Conservation (phyloP, 1,140 invertebrate genomes). For the Dendrolimus kikuchii region DNA sequence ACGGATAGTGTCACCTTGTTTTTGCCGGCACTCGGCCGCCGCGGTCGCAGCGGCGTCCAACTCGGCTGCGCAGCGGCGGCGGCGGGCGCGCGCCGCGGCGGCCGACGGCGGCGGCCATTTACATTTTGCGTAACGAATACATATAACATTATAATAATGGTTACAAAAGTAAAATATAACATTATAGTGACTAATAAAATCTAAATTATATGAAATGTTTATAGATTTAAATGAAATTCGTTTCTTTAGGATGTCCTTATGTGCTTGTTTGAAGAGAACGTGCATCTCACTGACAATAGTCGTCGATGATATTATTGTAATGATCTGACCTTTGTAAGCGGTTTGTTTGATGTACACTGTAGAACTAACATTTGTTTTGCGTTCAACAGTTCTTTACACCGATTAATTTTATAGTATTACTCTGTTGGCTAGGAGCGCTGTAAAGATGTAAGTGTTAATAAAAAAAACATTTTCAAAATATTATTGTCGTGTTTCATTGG, state of each 20-base stretch:
- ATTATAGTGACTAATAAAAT: slow-evolving; percentile 70
- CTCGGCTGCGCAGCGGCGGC: slow-evolving; percentile 6
- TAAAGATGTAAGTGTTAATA: slow-evolving; percentile 73
- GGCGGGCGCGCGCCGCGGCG: slow-evolving; percentile 10
- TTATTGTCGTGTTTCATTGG: slow-evolving; percentile 61
- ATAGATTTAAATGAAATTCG: slow-evolving; percentile 69
- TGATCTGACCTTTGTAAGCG: slow-evolving; percentile 60
- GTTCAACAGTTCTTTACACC: slow-evolving; percentile 69
- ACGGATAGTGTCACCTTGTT: slow-evolving; percentile 60
- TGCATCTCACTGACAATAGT: slow-evolving; percentile 64
- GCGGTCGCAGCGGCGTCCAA: slow-evolving; percentile 1
- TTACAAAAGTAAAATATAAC: slow-evolving; percentile 71
- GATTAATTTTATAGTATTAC: slow-evolving; percentile 70
- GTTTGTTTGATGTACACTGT: slow-evolving; percentile 65
- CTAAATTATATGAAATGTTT: slow-evolving; percentile 72
- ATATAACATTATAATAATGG: slow-evolving; percentile 70
- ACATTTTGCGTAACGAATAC: slow-evolving; percentile 67
- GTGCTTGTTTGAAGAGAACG: slow-evolving; percentile 57
- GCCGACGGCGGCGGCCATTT: slow-evolving; percentile 23
- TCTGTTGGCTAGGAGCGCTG: slow-evolving; percentile 71
- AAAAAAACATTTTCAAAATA: slow-evolving; percentile 73
- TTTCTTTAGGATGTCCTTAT: slow-evolving; percentile 65
- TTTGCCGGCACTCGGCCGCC: slow-evolving; percentile 34
- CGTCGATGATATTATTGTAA: slow-evolving; percentile 55
- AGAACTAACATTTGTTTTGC: slow-evolving; percentile 69